phyloP scores from a whole-genome alignment of 2,113 vertebrate genomes.

The Cochlearius cochlearius region DNA sequence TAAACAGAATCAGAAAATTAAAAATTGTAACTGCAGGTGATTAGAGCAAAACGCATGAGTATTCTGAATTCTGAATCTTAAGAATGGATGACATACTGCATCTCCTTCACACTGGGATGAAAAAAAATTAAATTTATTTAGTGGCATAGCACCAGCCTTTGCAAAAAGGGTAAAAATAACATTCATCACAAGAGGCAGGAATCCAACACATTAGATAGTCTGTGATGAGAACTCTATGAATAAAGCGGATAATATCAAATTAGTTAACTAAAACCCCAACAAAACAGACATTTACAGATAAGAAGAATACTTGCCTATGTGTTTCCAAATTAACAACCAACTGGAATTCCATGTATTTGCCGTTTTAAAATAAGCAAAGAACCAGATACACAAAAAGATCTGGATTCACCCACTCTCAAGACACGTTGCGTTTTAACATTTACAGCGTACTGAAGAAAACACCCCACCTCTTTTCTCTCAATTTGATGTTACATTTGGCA shows the following conservation, averaged over 20 bases:
- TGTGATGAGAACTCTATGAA: neutral
- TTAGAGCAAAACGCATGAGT: neutral
- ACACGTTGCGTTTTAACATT: neutral
- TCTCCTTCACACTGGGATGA: neutral
- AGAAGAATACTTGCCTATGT: neutral
- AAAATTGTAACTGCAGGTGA: neutral
- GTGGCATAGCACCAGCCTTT: slow-evolving; percentile 18
- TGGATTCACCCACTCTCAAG: slow-evolving; percentile 4
- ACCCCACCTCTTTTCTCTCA: neutral
- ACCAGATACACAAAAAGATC: neutral
- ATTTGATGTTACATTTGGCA: slow-evolving; percentile 25
- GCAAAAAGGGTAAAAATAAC: slow-evolving; percentile 43
- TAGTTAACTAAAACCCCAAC: neutral
- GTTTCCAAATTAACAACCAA: neutral
- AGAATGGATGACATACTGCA: neutral
- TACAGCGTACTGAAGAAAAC: neutral
- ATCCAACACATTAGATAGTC: neutral
- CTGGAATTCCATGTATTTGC: neutral
- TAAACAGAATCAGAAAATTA: neutral
- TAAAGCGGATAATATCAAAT: neutral
- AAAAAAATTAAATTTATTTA: neutral
- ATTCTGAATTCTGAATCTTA: slow-evolving; percentile 2
- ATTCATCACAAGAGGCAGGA: neutral
- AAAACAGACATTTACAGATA: neutral
- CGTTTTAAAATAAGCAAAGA: neutral